These are phyloP conservation scores for Lamproptera curius DNA, from an alignment of 2,888 invertebrate genomes.

Conservation along the genomic window DNA sequence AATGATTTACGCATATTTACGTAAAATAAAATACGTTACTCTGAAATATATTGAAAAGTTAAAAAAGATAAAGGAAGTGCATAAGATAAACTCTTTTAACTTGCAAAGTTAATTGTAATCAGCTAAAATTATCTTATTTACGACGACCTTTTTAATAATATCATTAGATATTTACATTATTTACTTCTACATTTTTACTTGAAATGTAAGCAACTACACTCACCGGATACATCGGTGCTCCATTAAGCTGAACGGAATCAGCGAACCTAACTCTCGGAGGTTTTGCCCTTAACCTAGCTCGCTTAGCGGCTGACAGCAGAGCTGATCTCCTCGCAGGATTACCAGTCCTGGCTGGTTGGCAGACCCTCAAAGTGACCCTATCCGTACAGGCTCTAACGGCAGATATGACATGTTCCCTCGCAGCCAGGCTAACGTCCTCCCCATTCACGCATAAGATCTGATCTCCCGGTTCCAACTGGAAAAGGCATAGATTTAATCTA, in stretches of 20 bases:
- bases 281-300: conserved; percentile 87
- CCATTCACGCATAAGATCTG: conserved; percentile 94
- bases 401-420: conserved; percentile 92
- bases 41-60: too few relatives aligned
- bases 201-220: too few relatives aligned
- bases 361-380: conserved; percentile 86
- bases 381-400: conserved; percentile 89
- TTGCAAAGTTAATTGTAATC: too few relatives aligned
- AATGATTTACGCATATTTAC: too few relatives aligned
- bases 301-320: conserved; percentile 90
- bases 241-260: conserved; percentile 92
- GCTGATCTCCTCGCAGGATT: conserved; percentile 86
- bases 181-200: too few relatives aligned
- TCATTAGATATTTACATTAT: too few relatives aligned
- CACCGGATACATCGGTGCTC: conserved; percentile 88
- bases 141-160: too few relatives aligned
- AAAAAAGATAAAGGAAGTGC: too few relatives aligned
- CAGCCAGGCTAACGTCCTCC: conserved; percentile 91
- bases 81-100: too few relatives aligned
- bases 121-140: too few relatives aligned
- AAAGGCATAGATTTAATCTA: too few relatives aligned
- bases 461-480: conserved; percentile 90
- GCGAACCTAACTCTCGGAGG: conserved; percentile 93
- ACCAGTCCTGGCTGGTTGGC: conserved; percentile 84
- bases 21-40: too few relatives aligned